Evolutionary conservation across 37 sponge, comb jelly and placozoan species (phyloP).

Genomic region (Ephydatia muelleri): DNA sequence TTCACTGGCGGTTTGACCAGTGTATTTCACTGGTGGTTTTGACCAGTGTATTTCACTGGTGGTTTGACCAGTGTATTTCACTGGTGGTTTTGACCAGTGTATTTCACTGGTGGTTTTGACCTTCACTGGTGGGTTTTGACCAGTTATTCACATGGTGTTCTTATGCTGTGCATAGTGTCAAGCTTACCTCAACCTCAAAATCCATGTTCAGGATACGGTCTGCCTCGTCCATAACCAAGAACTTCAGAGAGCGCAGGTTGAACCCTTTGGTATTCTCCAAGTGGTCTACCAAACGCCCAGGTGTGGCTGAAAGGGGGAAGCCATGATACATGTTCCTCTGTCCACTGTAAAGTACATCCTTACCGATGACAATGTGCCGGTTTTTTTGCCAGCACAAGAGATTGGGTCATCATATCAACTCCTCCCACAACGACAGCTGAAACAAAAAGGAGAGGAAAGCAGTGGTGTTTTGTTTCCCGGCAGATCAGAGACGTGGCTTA

Average conservation of each 20-base stretch:
- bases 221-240: slow-evolving; percentile 98
- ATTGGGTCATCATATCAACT: slow-evolving; percentile 98
- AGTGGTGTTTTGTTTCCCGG: background rate
- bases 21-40: too few species aligned
- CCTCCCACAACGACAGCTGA: slow-evolving; percentile 87
- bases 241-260: slow-evolving; percentile 80
- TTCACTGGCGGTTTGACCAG: too few species aligned
- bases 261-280: slow-evolving; percentile 99
- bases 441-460: too few species aligned
- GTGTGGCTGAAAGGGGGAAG: slow-evolving; percentile 74
- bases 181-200: slow-evolving; percentile 90
- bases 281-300: slow-evolving; percentile 97
- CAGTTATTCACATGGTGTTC: too few species aligned
- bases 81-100: too few species aligned
- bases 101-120: too few species aligned
- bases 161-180: background rate
- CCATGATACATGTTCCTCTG: background rate
- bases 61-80: too few species aligned
- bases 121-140: background rate
- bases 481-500: too few species aligned
- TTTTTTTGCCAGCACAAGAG: slow-evolving; percentile 92
- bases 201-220: slow-evolving; percentile 99
- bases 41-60: too few species aligned
- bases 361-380: slow-evolving; percentile 93
- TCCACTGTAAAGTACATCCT: background rate